Percentiles rank a stretch among this genome's conserved stretches.
phyloP scores from a whole-genome alignment of 2,797 vertebrate species.

The Gallinago stenura region DNA sequence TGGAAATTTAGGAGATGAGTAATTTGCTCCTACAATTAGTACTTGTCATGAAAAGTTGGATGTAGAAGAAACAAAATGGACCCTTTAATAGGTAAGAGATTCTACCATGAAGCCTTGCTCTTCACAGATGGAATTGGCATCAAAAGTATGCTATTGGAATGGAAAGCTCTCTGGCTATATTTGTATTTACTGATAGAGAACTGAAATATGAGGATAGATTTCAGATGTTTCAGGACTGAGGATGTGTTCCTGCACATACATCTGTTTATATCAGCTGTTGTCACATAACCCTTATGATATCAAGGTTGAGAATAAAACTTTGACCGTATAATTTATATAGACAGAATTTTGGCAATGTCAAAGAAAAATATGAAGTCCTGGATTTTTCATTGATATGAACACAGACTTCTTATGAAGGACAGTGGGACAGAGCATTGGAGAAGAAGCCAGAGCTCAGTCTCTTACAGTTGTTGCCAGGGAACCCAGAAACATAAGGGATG shows the following conservation, averaged over 20 bases:
- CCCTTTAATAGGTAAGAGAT: neutral
- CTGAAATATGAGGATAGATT: accelerated
- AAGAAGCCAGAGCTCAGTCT: neutral
- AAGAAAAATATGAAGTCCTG: neutral
- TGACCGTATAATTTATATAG: neutral
- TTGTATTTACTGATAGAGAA: neutral
- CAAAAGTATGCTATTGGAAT: accelerated
- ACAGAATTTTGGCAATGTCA: neutral
- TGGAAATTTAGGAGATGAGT: neutral
- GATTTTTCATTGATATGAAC: neutral
- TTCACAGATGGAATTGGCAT: neutral
- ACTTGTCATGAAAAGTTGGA: neutral
- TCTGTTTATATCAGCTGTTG: neutral
- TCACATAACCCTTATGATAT: neutral
- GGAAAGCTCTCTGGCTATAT: neutral
- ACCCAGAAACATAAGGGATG: neutral
- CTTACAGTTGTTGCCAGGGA: neutral
- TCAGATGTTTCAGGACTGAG: neutral
- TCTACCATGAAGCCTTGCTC: neutral
- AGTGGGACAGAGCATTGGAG: accelerated
- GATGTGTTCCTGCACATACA: neutral
- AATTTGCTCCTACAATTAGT: neutral
- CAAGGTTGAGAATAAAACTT: neutral
- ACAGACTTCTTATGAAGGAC: neutral
- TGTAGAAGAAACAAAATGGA: neutral